A percentile compares a stretch with the other conserved stretches of the same genome.
Evolutionary conservation across 2,797 vertebrate genomes (phyloP).

Genomic region (Mormyrops boulengeri): DNA sequence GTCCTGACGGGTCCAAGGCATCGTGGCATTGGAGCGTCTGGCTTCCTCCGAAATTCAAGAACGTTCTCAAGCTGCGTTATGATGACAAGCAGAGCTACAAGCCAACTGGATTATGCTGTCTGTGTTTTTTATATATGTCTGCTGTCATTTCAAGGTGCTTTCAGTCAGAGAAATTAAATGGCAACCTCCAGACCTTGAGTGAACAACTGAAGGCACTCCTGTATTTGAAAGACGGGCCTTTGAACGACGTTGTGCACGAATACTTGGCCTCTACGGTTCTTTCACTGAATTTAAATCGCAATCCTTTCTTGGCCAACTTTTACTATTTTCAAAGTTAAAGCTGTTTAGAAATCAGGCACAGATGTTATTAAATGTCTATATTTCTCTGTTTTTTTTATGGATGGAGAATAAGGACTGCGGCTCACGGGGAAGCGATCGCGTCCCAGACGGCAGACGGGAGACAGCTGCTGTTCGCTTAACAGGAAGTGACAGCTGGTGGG

Average conservation of each 20-base stretch:
- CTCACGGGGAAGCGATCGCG: background rate
- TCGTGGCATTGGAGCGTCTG: background rate
- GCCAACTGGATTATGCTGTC: background rate
- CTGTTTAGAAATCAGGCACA: background rate
- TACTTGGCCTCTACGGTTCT: background rate
- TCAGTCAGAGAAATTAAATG: background rate
- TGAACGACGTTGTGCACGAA: background rate
- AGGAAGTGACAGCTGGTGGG: constrained; percentile 5
- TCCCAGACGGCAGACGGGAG: background rate
- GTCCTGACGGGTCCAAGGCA: background rate
- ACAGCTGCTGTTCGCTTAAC: background rate
- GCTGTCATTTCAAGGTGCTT: constrained; percentile 10
- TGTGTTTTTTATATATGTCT: background rate
- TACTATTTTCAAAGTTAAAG: background rate
- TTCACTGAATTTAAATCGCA: background rate
- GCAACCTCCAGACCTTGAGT: background rate
- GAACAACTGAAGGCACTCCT: background rate
- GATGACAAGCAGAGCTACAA: background rate
- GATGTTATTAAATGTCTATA: background rate
- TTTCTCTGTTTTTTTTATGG: background rate
- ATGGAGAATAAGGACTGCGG: background rate
- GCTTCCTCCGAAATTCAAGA: background rate
- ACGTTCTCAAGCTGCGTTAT: background rate
- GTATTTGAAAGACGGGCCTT: background rate
- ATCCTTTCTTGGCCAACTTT: background rate